Evolutionary conservation across 2,113 vertebrate species (phyloP).

Genomic region (Sapajus apella): DNA sequence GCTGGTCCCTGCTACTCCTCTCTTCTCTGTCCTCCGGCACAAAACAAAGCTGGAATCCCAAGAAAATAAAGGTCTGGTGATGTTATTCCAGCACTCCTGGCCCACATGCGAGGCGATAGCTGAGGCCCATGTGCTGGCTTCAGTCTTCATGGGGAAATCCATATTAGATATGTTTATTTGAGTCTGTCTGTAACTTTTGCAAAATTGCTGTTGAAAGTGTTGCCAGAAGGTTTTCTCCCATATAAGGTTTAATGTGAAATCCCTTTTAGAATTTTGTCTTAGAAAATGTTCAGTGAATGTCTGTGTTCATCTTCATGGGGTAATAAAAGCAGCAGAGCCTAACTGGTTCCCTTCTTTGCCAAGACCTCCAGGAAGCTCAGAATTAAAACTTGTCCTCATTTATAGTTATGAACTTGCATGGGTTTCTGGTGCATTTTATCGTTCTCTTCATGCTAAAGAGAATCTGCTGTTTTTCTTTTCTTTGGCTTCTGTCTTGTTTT

Average conservation of each 20-base stretch:
- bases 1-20: not conserved
- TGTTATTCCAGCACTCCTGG: not conserved
- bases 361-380: conserved; percentile 40
- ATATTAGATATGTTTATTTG: not conserved
- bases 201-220: not conserved
- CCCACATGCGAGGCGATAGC: not conserved
- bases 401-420: not conserved
- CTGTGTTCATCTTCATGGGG: not conserved
- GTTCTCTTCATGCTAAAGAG: conserved; percentile 7
- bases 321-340: not conserved
- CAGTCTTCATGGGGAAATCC: not conserved
- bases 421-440: not conserved
- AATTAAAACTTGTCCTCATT: not conserved
- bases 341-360: not conserved
- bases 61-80: not conserved
- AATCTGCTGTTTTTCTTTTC: not conserved
- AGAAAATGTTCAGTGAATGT: not conserved
- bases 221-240: not conserved
- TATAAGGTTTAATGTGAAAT: not conserved
- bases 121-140: not conserved
- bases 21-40: not conserved
- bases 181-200: not conserved
- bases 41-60: not conserved
- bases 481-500: not conserved
- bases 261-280: not conserved